Evolutionary conservation across 2,888 invertebrate species (phyloP).

Genomic region (Poecilus cupreus): DNA sequence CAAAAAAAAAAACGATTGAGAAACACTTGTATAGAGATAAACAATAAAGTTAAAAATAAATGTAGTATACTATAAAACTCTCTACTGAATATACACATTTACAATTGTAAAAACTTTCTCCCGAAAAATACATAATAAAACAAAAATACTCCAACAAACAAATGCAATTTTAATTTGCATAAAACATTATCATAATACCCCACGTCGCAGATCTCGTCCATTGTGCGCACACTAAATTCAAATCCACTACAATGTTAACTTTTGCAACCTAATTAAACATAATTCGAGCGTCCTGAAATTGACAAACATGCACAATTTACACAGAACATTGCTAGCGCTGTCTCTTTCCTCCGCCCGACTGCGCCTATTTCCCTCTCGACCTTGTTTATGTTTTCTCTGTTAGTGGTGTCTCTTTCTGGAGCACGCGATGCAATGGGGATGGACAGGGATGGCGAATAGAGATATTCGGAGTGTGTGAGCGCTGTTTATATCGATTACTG

Average conservation of each 20-base stretch:
- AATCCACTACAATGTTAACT: not conserved
- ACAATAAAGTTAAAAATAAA: not conserved
- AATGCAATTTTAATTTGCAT: not conserved
- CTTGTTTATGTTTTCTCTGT: not conserved
- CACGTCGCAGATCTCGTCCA: not conserved
- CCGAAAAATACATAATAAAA: not conserved
- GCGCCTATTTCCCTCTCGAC: not conserved
- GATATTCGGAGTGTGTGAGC: conserved; percentile 24
- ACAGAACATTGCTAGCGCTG: not conserved
- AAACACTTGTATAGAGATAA: too few relatives aligned
- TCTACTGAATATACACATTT: not conserved
- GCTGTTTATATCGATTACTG: conserved; percentile 49
- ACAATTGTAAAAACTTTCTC: not conserved
- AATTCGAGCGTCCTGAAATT: conserved; percentile 3
- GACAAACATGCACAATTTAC: conserved; percentile 6
- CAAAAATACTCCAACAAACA: not conserved
- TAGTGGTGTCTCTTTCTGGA: not conserved
- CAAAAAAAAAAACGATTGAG: too few relatives aligned
- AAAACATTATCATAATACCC: not conserved
- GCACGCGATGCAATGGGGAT: not conserved
- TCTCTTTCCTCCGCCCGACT: not conserved
- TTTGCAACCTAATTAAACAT: conserved; percentile 5
- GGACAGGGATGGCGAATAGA: not conserved
- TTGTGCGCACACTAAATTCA: too few relatives aligned
- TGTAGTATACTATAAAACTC: not conserved